phyloP scores from a whole-genome alignment of 92 coral and sea anemone genomes.

The Parazoanthus swiftii region DNA sequence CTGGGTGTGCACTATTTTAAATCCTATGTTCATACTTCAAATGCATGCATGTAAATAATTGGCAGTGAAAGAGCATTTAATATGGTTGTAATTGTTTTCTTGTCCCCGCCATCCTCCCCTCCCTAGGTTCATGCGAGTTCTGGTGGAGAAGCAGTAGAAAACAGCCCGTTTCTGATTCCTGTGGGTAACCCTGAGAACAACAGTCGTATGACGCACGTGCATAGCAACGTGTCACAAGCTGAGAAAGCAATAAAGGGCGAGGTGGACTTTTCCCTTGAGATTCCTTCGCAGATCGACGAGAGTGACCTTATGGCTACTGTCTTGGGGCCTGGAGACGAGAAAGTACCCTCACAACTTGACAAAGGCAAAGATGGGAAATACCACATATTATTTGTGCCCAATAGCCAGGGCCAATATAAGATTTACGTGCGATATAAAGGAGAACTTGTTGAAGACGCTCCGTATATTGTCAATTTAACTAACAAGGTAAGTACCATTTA shows the following conservation, averaged over 20 bases:
- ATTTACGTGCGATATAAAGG: constrained; percentile 37
- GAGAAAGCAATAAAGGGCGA: constrained; percentile 25
- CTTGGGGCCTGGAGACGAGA: constrained; percentile 37
- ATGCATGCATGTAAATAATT: no score
- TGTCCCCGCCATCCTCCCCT: not conserved
- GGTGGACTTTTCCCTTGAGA: constrained; percentile 35
- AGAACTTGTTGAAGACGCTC: constrained; percentile 29
- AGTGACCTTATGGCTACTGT: constrained; percentile 30
- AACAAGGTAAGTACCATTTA: not conserved
- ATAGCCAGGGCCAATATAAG: constrained; percentile 22
- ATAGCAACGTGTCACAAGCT: not conserved
- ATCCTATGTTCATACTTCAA: no score
- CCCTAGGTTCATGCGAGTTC: constrained; percentile 25
- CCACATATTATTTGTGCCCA: constrained; percentile 25
- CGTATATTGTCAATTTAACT: constrained; percentile 28
- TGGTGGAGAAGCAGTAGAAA: constrained; percentile 31
- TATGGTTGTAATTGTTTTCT: not conserved
- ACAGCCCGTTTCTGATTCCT: constrained; percentile 27
- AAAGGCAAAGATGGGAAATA: constrained; percentile 34
- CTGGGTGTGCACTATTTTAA: no score
- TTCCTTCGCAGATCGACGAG: constrained; percentile 35
- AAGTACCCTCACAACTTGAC: constrained; percentile 13
- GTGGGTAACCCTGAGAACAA: constrained; percentile 27
- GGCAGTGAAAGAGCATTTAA: not conserved
- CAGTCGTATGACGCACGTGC: constrained; percentile 14